phyloP scores from a whole-genome alignment of 2,888 invertebrate species.

The Diloba caeruleocephala region DNA sequence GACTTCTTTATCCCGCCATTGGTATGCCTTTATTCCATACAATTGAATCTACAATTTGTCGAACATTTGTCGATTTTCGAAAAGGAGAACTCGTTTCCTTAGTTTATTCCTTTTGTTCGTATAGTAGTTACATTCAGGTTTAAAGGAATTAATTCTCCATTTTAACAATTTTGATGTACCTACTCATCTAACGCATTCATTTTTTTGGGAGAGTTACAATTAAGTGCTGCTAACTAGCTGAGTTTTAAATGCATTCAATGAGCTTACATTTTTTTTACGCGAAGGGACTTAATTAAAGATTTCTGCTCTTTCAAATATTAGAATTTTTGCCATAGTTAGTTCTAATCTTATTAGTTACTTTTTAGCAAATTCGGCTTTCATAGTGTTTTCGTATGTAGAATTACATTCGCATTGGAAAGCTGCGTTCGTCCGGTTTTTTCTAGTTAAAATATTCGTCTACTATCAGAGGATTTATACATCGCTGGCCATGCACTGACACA shows the following conservation, averaged over 20 bases:
- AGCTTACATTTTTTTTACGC: too few relatives aligned
- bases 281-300: too few relatives aligned
- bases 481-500: slow-evolving; percentile 76
- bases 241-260: too few relatives aligned
- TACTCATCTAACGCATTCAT: too few relatives aligned
- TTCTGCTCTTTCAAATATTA: too few relatives aligned
- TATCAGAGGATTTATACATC: slow-evolving; percentile 84
- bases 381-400: slow-evolving; percentile 43
- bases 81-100: slow-evolving; percentile 33
- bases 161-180: too few relatives aligned
- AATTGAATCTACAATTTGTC: slow-evolving; percentile 60
- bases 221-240: too few relatives aligned
- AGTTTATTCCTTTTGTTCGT: slow-evolving; percentile 20
- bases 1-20: slow-evolving; percentile 66
- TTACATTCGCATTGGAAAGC: slow-evolving; percentile 62
- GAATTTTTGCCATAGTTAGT: too few relatives aligned
- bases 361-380: slow-evolving; percentile 4
- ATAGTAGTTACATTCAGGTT: slow-evolving; percentile 11
- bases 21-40: too few relatives aligned
- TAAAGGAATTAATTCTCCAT: too few relatives aligned
- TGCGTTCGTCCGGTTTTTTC: slow-evolving; percentile 65
- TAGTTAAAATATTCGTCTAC: slow-evolving; percentile 77
- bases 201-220: too few relatives aligned
- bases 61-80: slow-evolving; percentile 40
- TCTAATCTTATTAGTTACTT: slow-evolving; percentile 17